phyloP scores from a whole-genome alignment of 1,140 invertebrate genomes.

The Pachypeltis micranthus region DNA sequence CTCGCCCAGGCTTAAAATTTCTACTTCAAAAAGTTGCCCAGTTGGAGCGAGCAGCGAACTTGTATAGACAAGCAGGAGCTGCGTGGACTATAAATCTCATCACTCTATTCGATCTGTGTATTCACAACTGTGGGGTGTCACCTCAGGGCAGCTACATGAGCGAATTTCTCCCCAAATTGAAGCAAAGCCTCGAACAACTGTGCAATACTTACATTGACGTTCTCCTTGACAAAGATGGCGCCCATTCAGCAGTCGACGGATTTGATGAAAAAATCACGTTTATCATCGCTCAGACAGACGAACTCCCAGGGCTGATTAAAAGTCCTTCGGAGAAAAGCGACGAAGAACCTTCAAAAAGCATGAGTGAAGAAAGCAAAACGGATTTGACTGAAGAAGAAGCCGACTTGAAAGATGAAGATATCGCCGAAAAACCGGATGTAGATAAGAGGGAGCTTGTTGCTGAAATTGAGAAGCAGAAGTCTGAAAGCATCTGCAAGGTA shows the following conservation, averaged over 20 bases:
- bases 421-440: slow-evolving; percentile 27
- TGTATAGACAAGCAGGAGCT: slow-evolving; percentile 84
- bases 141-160: slow-evolving; percentile 35
- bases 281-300: slow-evolving; percentile 48
- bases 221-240: slow-evolving; percentile 43
- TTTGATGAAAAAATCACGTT: slow-evolving; percentile 52
- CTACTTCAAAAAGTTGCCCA: slow-evolving; percentile 84
- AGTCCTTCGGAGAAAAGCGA: not conserved
- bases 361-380: slow-evolving; percentile 16
- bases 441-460: slow-evolving; percentile 32
- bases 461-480: slow-evolving; percentile 62
- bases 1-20: slow-evolving; percentile 80
- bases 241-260: slow-evolving; percentile 41
- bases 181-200: slow-evolving; percentile 43
- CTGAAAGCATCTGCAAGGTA: slow-evolving; percentile 68
- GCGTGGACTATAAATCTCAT: slow-evolving; percentile 84
- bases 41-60: slow-evolving; percentile 74
- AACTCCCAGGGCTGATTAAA: slow-evolving; percentile 39
- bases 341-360: slow-evolving; percentile 8
- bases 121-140: slow-evolving; percentile 46
- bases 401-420: slow-evolving; percentile 38
- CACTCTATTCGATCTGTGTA: slow-evolving; percentile 66
- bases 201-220: slow-evolving; percentile 51
- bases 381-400: slow-evolving; percentile 22
- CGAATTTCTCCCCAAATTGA: slow-evolving; percentile 33